A percentile compares a stretch with the other conserved stretches of the same genome.
Evolutionary conservation across 1,140 invertebrate species (phyloP).

Genomic region (Diorhabda elongata): DNA sequence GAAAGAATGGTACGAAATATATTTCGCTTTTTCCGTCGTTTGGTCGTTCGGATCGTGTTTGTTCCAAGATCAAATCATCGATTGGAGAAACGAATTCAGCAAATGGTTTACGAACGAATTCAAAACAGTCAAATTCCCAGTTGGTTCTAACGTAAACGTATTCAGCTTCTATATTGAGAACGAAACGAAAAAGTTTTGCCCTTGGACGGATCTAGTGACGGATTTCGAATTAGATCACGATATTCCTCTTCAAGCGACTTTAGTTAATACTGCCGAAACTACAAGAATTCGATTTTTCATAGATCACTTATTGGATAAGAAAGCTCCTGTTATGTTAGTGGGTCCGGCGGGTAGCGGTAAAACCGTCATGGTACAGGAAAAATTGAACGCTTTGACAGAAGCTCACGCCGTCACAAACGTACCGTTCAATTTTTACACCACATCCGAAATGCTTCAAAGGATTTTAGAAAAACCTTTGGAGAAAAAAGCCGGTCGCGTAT

Average conservation of each 20-base stretch:
- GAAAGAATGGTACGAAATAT: constrained; percentile 90
- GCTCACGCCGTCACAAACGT: constrained; percentile 81
- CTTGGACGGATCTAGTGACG: constrained; percentile 77
- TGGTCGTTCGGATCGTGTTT: constrained; percentile 93
- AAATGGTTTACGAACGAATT: constrained; percentile 91
- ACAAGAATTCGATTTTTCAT: constrained; percentile 85
- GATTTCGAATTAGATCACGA: constrained; percentile 81
- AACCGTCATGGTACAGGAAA: constrained; percentile 80
- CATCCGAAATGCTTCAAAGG: constrained; percentile 89
- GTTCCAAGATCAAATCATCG: constrained; percentile 82
- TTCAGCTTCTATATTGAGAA: constrained; percentile 89
- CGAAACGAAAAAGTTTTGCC: constrained; percentile 78
- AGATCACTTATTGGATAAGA: constrained; percentile 76
- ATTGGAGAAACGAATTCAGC: constrained; percentile 90
- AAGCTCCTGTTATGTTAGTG: constrained; percentile 85
- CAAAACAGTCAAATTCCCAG: constrained; percentile 85
- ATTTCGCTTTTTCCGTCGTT: constrained; percentile 86
- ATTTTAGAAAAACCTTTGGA: constrained; percentile 89
- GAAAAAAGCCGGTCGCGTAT: constrained; percentile 92
- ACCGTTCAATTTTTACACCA: constrained; percentile 94
- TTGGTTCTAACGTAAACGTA: constrained; percentile 76
- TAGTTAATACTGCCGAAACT: constrained; percentile 89
- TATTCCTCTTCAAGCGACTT: constrained; percentile 67
- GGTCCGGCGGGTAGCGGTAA: constrained; percentile 85
- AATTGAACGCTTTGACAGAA: constrained; percentile 70